Evolutionary conservation across 2,888 invertebrate species (phyloP), one percentile per base, ranked within the genome.

Genomic region (Synergus gifuensis): DNA sequence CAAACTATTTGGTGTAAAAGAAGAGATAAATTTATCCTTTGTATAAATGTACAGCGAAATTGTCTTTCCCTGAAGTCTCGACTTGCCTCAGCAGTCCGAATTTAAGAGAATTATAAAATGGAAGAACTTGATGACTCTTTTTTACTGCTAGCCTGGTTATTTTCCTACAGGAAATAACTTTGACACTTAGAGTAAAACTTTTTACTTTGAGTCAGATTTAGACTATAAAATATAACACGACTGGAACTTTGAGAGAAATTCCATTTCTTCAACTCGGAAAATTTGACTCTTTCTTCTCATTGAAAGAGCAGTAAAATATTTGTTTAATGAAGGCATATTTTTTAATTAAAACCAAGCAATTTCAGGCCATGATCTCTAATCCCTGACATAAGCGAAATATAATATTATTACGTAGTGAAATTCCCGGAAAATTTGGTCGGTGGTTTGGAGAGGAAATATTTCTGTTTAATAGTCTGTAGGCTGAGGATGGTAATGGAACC

Each of bases 401-500:
- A 54, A 46, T 69, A 14, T 22, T 44, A 46, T 46, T 69, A 22
- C 16, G 14, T 8, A 28, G 46, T 46, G n/a, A 67, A 22, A 67
- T 67, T 9, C n/a, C 14, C 14, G 67, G 22, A 11, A 67, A 42
- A 12, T 67, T 67, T 49, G 28, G 46, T 12, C 28, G 46, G 28
- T 28, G 46, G 14, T 22, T 69, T 14, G 7, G 22, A 28, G 69
- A 69, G 69, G 28, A 46, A 46, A 46, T 69, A 46, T 69, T 22
- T 46, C 69, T 46, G 44, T 46, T 69, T 69, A 46, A 69, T 69
- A 69, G 67, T 69, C 22, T 46, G 12, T 49, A 18, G 67, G 67
- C 46, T 42, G 67, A 46, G 18, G 46, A 16, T 22, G 12, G 46
- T 69, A 69, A 69, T 69, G 69, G 69, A 69, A 69, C 28, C 69